Percentiles rank a stretch among this genome's conserved stretches.
These are phyloP conservation scores for Sialia sialis DNA, from an alignment of 2,113 vertebrate genomes.

Conservation along the genomic window DNA sequence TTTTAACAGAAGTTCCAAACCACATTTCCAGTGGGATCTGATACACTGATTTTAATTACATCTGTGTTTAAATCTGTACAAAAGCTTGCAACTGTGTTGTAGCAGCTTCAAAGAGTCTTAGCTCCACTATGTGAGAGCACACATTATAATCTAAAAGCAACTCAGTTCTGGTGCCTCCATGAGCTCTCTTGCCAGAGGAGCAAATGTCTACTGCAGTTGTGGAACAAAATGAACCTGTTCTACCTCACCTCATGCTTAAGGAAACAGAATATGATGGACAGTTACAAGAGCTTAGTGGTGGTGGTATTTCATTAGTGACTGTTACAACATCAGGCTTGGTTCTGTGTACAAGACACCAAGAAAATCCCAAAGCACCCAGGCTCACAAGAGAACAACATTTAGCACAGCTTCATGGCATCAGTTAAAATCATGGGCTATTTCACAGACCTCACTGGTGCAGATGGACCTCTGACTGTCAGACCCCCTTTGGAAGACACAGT, in stretches of 20 bases:
- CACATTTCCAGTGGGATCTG: neutral
- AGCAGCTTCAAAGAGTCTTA: neutral
- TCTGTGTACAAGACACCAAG: neutral
- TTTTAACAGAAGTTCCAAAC: neutral
- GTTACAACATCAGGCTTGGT: neutral
- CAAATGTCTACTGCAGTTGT: neutral
- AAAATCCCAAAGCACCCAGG: neutral
- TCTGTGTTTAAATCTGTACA: neutral
- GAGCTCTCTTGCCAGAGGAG: neutral
- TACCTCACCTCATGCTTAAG: neutral
- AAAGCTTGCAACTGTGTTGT: neutral
- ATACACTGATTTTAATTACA: neutral
- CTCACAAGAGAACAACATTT: neutral
- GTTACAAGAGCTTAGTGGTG: neutral
- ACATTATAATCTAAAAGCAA: neutral
- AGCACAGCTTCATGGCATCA: neutral
- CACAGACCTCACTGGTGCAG: fast-evolving
- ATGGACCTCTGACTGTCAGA: neutral
- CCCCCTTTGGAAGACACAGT: neutral
- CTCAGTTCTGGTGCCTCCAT: neutral
- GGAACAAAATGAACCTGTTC: neutral
- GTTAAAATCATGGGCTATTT: neutral
- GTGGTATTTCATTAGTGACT: neutral
- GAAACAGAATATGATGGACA: neutral
- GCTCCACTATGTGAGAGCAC: neutral